Base-by-base conservation (phyloP, 2,113 vertebrate genomes). In the Cathartes aura region DNA sequence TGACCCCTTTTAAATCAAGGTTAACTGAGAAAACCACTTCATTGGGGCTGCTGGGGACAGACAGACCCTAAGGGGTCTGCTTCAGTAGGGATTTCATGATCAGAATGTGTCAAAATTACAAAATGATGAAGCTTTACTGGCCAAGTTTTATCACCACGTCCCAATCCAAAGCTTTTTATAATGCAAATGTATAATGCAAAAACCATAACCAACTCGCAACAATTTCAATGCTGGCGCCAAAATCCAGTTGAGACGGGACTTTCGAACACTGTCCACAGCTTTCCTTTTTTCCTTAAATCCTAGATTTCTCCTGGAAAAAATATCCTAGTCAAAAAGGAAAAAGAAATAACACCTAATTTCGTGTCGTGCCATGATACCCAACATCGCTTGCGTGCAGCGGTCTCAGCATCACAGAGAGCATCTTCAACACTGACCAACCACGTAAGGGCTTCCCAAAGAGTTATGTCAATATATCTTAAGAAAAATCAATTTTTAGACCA, bases 181-280 rank as follows among this genome's bases (percentile, higher is more conserved):
- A 8, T 24, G 12, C 27, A 26, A 19, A 38, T 11, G 20, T 3
- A 9, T 1, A 4, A 59, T 0, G 6, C 22, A 32, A 32, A 24
- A 29, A 2, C 1, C 32, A 26, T 32, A n/a, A 2, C 5, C 29
- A 11, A 0, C 5, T 81, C 8, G 40, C 45, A 20, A 45, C 0
- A 0, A n/a, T 68, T 74, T 58, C 32, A 42, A 11, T 5, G 15
- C 42, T 27, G 66, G 16, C 43, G 23, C 18, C 19, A 18, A 59
- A 87, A 75, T 9, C 43, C 58, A 1, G 0, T 0, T 1, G 1
- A 34, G 60, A 16, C 0, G 1, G 60, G 16, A 50, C 32, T 79
- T 59, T 4, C 6, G 45, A 38, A 22, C 3, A 0, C 30, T 10
- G 4, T 3, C 45, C 45, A 15, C 8, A 26, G 14, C 12, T 58